Conservation (phyloP, 2,888 invertebrate genomes). For the Operophtera brumata region DNA sequence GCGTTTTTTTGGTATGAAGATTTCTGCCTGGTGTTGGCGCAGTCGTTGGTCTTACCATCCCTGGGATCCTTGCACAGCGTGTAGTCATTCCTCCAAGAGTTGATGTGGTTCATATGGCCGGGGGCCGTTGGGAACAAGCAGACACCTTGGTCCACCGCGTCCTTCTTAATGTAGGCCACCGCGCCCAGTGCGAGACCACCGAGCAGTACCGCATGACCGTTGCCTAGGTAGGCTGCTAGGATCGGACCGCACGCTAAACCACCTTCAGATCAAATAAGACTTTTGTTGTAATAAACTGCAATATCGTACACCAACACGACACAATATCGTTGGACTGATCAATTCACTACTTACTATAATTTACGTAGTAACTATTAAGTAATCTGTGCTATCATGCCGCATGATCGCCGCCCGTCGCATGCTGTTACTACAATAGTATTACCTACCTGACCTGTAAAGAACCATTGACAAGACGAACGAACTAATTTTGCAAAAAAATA, state of each 20-base stretch:
- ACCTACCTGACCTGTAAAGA: too few relatives aligned
- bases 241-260: slow-evolving; percentile 66
- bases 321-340: too few relatives aligned
- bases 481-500: too few relatives aligned
- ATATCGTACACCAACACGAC: too few relatives aligned
- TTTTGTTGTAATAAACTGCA: background rate
- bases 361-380: too few relatives aligned
- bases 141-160: slow-evolving; percentile 39
- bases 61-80: slow-evolving; percentile 52
- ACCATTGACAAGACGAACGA: too few relatives aligned
- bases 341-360: too few relatives aligned
- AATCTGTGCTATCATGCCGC: too few relatives aligned
- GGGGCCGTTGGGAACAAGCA: slow-evolving; percentile 38
- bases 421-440: too few relatives aligned
- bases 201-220: slow-evolving; percentile 52
- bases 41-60: slow-evolving; percentile 51
- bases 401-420: too few relatives aligned
- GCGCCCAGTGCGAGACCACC: slow-evolving; percentile 57
- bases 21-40: too few relatives aligned
- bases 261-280: slow-evolving; percentile 41
- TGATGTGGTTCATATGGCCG: slow-evolving; percentile 43
- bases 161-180: slow-evolving; percentile 56
- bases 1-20: too few relatives aligned
- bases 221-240: slow-evolving; percentile 51
- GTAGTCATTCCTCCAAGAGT: slow-evolving; percentile 49